Evolutionary conservation across 2,888 invertebrate genomes (phyloP).

Genomic region (Atherix ibis): DNA sequence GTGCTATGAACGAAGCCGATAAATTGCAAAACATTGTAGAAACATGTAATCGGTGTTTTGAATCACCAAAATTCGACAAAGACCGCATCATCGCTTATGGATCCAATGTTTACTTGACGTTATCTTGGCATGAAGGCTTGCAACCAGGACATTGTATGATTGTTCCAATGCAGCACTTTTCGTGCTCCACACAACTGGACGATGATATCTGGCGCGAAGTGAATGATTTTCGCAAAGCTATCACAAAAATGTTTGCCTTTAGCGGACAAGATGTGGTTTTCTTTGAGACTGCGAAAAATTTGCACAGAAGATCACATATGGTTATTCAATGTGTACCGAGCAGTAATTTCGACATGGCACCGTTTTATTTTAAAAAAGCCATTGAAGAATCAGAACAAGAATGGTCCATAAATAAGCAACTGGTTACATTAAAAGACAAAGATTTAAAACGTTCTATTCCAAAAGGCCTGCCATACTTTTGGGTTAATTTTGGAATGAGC

Average conservation of each 20-base stretch:
- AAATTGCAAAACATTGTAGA: slow-evolving; percentile 54
- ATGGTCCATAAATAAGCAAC: slow-evolving; percentile 90
- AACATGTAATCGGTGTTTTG: slow-evolving; percentile 69
- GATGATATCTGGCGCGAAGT: slow-evolving; percentile 92
- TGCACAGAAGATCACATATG: slow-evolving; percentile 69
- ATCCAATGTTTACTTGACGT: slow-evolving; percentile 63
- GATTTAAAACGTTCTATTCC: slow-evolving; percentile 71
- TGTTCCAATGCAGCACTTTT: slow-evolving; percentile 63
- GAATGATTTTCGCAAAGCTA: slow-evolving; percentile 51
- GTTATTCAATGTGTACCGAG: slow-evolving; percentile 78
- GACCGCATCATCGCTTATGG: slow-evolving; percentile 73
- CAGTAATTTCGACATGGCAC: slow-evolving; percentile 70
- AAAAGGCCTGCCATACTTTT: slow-evolving; percentile 87
- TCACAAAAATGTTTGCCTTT: slow-evolving; percentile 60
- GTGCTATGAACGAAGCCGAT: slow-evolving; percentile 59
- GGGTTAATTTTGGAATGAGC: slow-evolving; percentile 81
- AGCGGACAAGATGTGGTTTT: slow-evolving; percentile 71
- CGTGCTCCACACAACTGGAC: slow-evolving; percentile 70
- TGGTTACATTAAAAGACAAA: slow-evolving; percentile 51
- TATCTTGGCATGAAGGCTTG: slow-evolving; percentile 68
- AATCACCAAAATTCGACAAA: slow-evolving; percentile 62
- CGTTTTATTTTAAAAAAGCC: slow-evolving; percentile 97
- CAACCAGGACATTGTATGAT: slow-evolving; percentile 76
- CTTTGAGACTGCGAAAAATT: slow-evolving; percentile 69
- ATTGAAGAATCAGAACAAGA: slow-evolving; percentile 87